Evolutionary conservation across 1,140 invertebrate genomes (phyloP).

Genomic region (Drosophila sucinea): DNA sequence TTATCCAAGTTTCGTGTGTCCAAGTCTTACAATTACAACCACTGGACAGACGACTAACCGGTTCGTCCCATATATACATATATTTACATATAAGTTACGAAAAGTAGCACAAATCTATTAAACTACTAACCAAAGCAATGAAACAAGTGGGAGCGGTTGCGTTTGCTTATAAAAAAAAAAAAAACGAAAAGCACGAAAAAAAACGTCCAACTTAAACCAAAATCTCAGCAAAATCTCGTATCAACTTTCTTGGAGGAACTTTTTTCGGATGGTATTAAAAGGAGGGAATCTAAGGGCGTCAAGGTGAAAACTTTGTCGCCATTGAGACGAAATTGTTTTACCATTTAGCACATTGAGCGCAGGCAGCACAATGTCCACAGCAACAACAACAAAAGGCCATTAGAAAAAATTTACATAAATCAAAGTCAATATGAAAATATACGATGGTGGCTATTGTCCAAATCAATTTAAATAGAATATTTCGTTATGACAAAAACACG

Average conservation of each 20-base stretch:
- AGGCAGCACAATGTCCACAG: conserved; percentile 6
- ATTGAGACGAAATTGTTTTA: conserved; percentile 44
- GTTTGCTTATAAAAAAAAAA: not conserved
- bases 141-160: conserved; percentile 7
- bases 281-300: not conserved
- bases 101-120: conserved; percentile 15
- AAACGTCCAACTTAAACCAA: not conserved
- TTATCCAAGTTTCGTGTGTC: not conserved
- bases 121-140: conserved; percentile 40
- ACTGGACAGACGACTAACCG: not conserved
- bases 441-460: not conserved
- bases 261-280: too few species aligned
- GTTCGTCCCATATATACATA: conserved; percentile 20
- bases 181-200: not conserved
- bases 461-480: conserved; percentile 53
- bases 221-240: too few species aligned
- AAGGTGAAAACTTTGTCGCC: not conserved
- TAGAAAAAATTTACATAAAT: conserved; percentile 76
- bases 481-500: conserved; percentile 54
- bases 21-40: conserved; percentile 10
- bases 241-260: too few species aligned
- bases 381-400: conserved; percentile 73
- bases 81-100: conserved; percentile 16
- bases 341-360: conserved; percentile 65
- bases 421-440: conserved; percentile 38